A percentile compares a stretch with the other conserved stretches of the same genome.
Conservation (phyloP, 2,113 vertebrate genomes). For the Emydura subglobosa region DNA sequence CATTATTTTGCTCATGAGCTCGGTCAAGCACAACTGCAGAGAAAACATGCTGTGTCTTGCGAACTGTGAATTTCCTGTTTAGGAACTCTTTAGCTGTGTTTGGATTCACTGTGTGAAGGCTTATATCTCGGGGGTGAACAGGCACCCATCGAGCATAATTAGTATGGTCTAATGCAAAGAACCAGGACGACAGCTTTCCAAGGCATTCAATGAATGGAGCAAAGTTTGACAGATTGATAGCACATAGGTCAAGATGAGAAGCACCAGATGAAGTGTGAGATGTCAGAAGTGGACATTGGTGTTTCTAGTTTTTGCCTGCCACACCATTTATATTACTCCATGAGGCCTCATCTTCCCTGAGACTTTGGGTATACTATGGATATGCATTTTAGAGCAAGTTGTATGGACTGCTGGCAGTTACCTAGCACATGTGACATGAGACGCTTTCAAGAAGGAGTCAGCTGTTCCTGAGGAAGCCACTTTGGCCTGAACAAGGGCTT, state of each 20-base stretch:
- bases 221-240: background rate
- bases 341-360: too few species aligned
- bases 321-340: too few species aligned
- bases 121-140: background rate
- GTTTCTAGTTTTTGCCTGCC: background rate
- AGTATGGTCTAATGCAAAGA: background rate
- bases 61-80: background rate
- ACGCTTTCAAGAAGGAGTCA: too few species aligned
- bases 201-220: background rate
- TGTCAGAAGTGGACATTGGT: background rate
- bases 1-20: background rate
- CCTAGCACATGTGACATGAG: too few species aligned
- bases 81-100: background rate
- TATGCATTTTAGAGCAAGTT: too few species aligned
- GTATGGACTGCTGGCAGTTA: too few species aligned
- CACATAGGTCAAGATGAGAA: too few species aligned
- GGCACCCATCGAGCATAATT: background rate
- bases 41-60: background rate
- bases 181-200: background rate
- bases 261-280: background rate
- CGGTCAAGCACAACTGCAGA: background rate
- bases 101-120: background rate
- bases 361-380: too few species aligned
- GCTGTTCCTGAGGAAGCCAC: too few species aligned
- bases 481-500: too few species aligned